A percentile compares a stretch with the other conserved stretches of the same genome.
Evolutionary conservation across 2,888 invertebrate genomes (phyloP).

Genomic region (Lacanobia wlatinum): DNA sequence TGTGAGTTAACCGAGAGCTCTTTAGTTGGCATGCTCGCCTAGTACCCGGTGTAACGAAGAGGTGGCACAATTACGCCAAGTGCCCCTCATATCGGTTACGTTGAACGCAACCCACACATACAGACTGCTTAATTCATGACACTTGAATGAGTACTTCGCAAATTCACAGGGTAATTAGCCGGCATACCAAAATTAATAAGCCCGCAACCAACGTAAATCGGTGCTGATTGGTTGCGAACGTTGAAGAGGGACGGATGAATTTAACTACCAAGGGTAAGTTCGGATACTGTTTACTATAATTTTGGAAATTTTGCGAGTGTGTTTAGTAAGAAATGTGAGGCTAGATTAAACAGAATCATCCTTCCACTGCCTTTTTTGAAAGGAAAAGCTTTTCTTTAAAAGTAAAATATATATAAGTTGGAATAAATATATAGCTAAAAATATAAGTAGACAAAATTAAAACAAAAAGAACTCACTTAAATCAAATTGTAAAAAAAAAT

Average conservation of each 20-base stretch:
- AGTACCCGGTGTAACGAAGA: constrained; percentile 86
- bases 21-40: constrained; percentile 76
- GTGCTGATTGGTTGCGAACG: constrained; percentile 84
- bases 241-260: constrained; percentile 89
- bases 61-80: constrained; percentile 79
- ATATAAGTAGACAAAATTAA: no score
- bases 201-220: constrained; percentile 84
- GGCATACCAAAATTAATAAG: constrained; percentile 89
- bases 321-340: constrained; percentile 4
- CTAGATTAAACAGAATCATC: neutral
- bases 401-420: neutral
- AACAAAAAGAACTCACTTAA: no score
- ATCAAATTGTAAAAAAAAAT: no score
- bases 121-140: constrained; percentile 80
- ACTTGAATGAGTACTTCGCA: constrained; percentile 86
- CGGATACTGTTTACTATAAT: constrained; percentile 37
- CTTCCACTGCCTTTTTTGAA: neutral
- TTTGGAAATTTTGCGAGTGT: constrained; percentile 42
- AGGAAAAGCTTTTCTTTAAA: neutral
- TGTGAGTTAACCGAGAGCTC: constrained; percentile 75
- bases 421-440: no score
- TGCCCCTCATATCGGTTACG: constrained; percentile 79
- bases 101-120: constrained; percentile 77
- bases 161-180: constrained; percentile 89
- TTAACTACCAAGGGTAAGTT: constrained; percentile 89